Conservation (phyloP, 2,888 invertebrate genomes). For the Synanthedon andrenaeformis region DNA sequence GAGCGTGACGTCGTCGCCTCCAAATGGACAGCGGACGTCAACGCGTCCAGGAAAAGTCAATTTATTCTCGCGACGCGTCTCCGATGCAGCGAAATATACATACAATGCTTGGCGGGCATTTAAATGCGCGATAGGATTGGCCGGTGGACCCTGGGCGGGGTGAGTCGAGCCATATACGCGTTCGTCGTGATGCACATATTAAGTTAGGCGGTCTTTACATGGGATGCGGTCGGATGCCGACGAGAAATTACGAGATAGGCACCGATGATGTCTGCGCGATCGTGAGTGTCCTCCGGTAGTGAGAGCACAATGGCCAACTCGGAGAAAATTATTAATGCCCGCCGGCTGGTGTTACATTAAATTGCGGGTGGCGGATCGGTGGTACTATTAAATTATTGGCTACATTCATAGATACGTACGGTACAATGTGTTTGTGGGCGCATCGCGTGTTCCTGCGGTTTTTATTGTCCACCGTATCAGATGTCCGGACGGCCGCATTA, state of each 20-base stretch:
- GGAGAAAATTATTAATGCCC: slow-evolving; percentile 42
- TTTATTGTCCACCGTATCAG: slow-evolving; percentile 29
- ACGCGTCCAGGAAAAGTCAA: slow-evolving; percentile 40
- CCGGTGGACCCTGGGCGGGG: slow-evolving; percentile 46
- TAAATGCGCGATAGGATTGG: slow-evolving; percentile 65
- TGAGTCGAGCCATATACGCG: slow-evolving; percentile 54
- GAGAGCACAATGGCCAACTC: slow-evolving; percentile 38
- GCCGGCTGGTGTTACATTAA: slow-evolving; percentile 37
- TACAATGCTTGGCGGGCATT: slow-evolving; percentile 57
- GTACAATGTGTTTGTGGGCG: background rate
- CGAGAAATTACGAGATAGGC: slow-evolving; percentile 50
- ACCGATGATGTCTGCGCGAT: slow-evolving; percentile 45
- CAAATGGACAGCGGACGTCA: slow-evolving; percentile 20
- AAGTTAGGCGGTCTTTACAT: slow-evolving; percentile 62
- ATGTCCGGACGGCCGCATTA: slow-evolving; percentile 44
- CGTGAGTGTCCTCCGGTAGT: slow-evolving; percentile 48
- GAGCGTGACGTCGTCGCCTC: background rate
- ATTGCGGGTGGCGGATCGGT: slow-evolving; percentile 39
- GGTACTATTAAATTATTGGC: slow-evolving; percentile 44
- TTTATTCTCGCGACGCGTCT: slow-evolving; percentile 41
- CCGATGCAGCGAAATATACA: slow-evolving; percentile 48
- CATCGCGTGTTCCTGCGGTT: background rate
- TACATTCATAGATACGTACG: slow-evolving; percentile 6
- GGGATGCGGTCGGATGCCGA: slow-evolving; percentile 39
- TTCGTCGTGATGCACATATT: slow-evolving; percentile 68